Evolutionary conservation across 2,113 vertebrate species (phyloP), one percentile per base, ranked within the genome.

Genomic region (Crotalus tigris): DNA sequence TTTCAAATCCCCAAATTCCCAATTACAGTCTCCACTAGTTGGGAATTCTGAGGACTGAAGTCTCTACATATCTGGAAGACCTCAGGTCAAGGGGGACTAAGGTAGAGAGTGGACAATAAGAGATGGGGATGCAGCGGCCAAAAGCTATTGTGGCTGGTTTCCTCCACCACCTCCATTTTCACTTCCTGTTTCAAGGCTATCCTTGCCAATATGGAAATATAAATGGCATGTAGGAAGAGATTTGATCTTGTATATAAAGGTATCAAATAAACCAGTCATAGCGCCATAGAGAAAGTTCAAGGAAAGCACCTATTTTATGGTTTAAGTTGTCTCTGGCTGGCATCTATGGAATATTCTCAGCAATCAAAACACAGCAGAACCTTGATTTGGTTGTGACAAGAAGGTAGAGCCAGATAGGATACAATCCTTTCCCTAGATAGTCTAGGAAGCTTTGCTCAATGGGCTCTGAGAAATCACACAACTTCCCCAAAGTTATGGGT

Each of bases 101-200:
- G 92, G 95, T 94, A 95, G 92, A 95, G 96, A 96, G 96, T 3
- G 94, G 97, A 98, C 96, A 96, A 95, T 95, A 97, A 96, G 33
- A 12, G 11, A 24, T 49, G 44, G 21, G 57, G 24, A 89, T 61
- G 19, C 24, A 88, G 90, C 92, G 1, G 0, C 95, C 85, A 29
- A 0, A 0, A 49, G 89, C 91, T 57, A 46, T 61, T 86, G 95
- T 93, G 96, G 94, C 92, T 94, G 90, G 89, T 69, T 24, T 85
- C 94, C 1, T n/a, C 0, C 0, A 55, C 24, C 0, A 0, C 91
- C 23, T 93, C 55, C 92, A 91, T 94, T 58, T 91, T n/a, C 57
- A 81, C 75, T 87, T 17, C 13, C 21, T 29, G 44, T 53, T 92
- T 91, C 29, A 55, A 51, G 33, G 58, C 4, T 33, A 26, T 9